Evolutionary conservation across 1,140 invertebrate genomes (phyloP).

Genomic region (Heterodera carotae): DNA sequence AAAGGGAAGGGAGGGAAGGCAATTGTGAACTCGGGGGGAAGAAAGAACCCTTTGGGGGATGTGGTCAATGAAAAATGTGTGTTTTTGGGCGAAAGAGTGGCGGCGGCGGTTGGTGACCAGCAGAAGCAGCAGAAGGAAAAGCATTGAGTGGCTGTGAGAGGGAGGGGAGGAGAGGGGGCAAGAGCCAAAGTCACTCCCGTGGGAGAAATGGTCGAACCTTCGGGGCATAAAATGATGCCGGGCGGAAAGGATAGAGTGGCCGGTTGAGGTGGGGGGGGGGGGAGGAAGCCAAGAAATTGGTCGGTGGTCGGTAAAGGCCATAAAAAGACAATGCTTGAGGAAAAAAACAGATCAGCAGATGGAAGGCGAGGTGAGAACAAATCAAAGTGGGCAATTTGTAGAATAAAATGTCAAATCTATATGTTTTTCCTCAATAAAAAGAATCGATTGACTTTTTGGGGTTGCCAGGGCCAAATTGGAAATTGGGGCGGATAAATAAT

Average conservation of each 20-base stretch:
- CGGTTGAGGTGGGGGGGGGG: neutral
- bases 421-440: too few species aligned
- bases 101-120: neutral
- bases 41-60: neutral
- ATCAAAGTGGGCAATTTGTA: too few species aligned
- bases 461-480: slow-evolving; percentile 8
- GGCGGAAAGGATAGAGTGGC: neutral
- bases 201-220: neutral
- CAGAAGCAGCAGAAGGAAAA: neutral
- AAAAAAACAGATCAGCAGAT: too few species aligned
- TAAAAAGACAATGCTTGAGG: too few species aligned
- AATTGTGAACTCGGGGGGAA: neutral
- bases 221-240: neutral
- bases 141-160: too few species aligned
- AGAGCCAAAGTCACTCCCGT: neutral
- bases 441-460: neutral
- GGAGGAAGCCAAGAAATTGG: neutral
- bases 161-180: too few species aligned
- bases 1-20: neutral
- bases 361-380: too few species aligned
- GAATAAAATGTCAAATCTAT: too few species aligned
- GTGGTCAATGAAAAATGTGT: neutral
- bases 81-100: neutral
- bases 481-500: neutral
- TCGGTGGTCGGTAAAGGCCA: neutral